Conservation (phyloP, 2,113 vertebrate genomes). For the Cricetomys ansorgei region DNA sequence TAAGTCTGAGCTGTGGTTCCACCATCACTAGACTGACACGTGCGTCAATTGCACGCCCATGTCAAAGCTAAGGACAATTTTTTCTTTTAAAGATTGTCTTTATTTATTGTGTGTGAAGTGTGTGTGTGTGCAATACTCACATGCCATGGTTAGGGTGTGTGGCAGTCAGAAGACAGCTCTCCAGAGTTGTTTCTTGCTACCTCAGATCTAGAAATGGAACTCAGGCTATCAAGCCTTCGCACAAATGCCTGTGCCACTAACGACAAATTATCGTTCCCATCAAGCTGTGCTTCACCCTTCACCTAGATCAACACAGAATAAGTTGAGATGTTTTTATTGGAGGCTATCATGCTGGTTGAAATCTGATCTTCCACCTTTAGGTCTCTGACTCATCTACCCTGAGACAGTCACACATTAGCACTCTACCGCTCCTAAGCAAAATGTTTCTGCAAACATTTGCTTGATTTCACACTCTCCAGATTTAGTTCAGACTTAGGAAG, state of each 20-base stretch:
- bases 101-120: not conserved
- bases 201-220: not conserved
- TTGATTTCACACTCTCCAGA: slow-evolving; percentile 10
- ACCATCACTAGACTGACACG: not conserved
- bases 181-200: not conserved
- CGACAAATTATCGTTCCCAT: not conserved
- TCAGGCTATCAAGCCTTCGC: not conserved
- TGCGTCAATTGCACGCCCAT: not conserved
- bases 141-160: not conserved
- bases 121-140: not conserved
- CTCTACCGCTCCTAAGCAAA: slow-evolving; percentile 20
- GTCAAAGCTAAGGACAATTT: not conserved
- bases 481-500: slow-evolving; percentile 46
- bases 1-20: not conserved
- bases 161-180: not conserved
- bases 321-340: not conserved
- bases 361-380: not conserved
- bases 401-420: not conserved
- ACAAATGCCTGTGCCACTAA: not conserved
- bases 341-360: not conserved
- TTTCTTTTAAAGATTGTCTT: not conserved
- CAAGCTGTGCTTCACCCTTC: not conserved
- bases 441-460: slow-evolving; percentile 18
- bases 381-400: not conserved
- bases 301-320: not conserved